A percentile compares a stretch with the other conserved stretches of the same genome.
Conservation (phyloP, 2,888 invertebrate genomes). For the Patella ulyssiponensis region DNA sequence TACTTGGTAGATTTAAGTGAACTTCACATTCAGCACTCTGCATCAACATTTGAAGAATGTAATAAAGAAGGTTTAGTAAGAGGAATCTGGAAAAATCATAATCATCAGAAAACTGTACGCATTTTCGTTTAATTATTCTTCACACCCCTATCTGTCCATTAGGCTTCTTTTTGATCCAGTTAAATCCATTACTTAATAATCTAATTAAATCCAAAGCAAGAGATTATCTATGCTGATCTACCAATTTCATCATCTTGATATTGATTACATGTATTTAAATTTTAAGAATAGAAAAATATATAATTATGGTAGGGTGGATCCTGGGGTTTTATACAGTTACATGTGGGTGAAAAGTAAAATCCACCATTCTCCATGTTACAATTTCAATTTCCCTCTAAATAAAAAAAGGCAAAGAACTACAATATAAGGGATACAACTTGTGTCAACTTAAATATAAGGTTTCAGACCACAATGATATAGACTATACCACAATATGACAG, state of each 20-base stretch:
- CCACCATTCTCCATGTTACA: too few species aligned
- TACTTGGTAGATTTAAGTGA: conserved; percentile 63
- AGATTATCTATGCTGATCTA: neutral
- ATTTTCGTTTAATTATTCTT: neutral
- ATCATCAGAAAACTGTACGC: conserved; percentile 59
- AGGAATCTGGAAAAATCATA: conserved; percentile 65
- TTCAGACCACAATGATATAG: too few species aligned
- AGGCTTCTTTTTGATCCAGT: neutral
- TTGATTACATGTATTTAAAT: neutral
- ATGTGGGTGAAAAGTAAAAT: too few species aligned
- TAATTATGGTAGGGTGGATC: neutral
- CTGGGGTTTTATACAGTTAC: too few species aligned
- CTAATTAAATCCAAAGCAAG: neutral
- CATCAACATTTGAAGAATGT: conserved; percentile 52
- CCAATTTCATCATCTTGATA: neutral
- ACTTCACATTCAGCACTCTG: conserved; percentile 58
- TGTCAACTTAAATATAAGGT: too few species aligned
- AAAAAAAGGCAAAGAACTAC: too few species aligned
- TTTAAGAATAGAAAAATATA: neutral
- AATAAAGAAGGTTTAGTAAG: conserved; percentile 62
- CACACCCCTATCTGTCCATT: too few species aligned
- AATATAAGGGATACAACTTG: too few species aligned
- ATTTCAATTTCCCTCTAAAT: too few species aligned
- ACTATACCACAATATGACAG: neutral
- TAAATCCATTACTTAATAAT: neutral